Conservation (phyloP, 1,140 invertebrate species). For the Drosophila biarmipes region DNA sequence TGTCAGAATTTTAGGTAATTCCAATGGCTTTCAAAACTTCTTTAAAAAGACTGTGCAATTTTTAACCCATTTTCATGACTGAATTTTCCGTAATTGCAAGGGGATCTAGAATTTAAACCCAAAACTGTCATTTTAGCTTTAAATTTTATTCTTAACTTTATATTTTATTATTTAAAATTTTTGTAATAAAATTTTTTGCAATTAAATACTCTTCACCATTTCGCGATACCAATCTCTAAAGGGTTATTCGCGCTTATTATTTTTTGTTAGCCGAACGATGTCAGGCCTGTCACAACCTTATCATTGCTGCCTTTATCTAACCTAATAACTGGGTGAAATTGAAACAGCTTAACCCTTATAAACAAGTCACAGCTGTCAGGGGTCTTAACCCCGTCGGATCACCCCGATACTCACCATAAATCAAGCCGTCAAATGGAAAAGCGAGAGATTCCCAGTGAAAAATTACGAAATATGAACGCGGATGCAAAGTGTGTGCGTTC, state of each 20-base stretch:
- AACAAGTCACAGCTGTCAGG: conserved; percentile 66
- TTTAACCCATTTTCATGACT: too few species aligned
- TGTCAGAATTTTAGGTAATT: too few species aligned
- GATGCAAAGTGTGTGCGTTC: conserved; percentile 34
- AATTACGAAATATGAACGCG: conserved; percentile 73
- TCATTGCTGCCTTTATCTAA: conserved; percentile 74
- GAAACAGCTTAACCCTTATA: conserved; percentile 81
- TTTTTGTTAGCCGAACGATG: conserved; percentile 23
- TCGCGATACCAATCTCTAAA: not conserved
- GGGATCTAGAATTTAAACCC: too few species aligned
- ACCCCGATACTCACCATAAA: conserved; percentile 61
- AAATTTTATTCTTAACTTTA: too few species aligned
- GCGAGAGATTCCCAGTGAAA: conserved; percentile 58
- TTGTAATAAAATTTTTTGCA: not conserved
- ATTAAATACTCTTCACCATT: not conserved
- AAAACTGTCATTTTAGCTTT: too few species aligned
- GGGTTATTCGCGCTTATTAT: conserved; percentile 27
- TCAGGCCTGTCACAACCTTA: conserved; percentile 73
- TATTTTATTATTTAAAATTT: not conserved
- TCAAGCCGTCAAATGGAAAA: conserved; percentile 56
- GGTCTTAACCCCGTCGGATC: conserved; percentile 22
- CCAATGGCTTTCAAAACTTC: too few species aligned
- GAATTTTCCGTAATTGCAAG: too few species aligned
- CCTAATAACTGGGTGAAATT: conserved; percentile 77
- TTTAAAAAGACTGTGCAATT: too few species aligned